phyloP scores from a whole-genome alignment of 2,797 vertebrate genomes.

The Alfaro cultratus region DNA sequence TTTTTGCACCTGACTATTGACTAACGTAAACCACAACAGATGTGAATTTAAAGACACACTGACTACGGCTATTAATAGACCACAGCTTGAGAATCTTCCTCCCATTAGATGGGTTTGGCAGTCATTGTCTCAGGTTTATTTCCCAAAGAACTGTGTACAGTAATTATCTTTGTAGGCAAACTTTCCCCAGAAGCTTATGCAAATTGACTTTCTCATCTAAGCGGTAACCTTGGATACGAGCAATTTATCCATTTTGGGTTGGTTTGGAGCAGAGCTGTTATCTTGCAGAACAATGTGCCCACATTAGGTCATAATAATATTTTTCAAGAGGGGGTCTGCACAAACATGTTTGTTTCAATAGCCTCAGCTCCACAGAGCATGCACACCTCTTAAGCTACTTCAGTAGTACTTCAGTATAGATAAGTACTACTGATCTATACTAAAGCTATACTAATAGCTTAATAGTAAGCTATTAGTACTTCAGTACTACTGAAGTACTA shows the following conservation, averaged over 20 bases:
- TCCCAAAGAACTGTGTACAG: conserved; percentile 20
- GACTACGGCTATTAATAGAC: conserved; percentile 1
- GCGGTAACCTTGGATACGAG: conserved; percentile 64
- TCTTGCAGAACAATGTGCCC: conserved; percentile 33
- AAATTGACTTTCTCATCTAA: conserved; percentile 59
- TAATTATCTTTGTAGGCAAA: conserved; percentile 45
- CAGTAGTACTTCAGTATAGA: not conserved
- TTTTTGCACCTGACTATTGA: conserved; percentile 11
- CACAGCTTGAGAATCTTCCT: conserved; percentile 3
- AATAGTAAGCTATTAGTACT: too few species aligned
- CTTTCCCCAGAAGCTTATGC: conserved; percentile 59
- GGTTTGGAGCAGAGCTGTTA: conserved; percentile 33
- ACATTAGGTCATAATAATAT: conserved; percentile 55
- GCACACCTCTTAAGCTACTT: not conserved
- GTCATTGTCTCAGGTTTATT: conserved; percentile 24
- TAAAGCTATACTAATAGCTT: too few species aligned
- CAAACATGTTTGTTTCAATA: not conserved
- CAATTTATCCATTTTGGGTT: conserved; percentile 57
- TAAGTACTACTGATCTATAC: too few species aligned
- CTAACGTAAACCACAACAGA: conserved; percentile 2
- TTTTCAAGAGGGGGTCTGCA: conserved; percentile 39
- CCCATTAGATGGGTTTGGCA: conserved; percentile 16
- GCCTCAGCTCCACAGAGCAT: not conserved
- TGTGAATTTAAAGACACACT: conserved; percentile 8
- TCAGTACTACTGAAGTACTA: not conserved